These are phyloP conservation scores for Collichthys lucidus DNA, from an alignment of 2,113 vertebrate species.

Conservation along the genomic window DNA sequence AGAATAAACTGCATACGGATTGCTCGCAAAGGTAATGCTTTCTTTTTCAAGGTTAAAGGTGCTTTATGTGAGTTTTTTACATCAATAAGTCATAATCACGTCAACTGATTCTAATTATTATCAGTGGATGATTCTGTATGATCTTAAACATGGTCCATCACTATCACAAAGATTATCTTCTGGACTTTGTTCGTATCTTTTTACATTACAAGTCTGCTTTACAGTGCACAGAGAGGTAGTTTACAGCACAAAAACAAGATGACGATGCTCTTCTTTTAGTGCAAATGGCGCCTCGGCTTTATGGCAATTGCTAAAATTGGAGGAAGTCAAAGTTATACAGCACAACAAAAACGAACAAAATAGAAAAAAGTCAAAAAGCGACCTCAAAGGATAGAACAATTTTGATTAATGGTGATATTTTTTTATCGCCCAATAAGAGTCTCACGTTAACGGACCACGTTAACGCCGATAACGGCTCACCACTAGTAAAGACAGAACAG, in stretches of 20 bases:
- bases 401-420: no score
- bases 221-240: background rate
- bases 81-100: background rate
- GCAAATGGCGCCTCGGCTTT: background rate
- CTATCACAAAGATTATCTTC: background rate
- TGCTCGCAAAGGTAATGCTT: slow-evolving; percentile 92
- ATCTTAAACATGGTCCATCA: background rate
- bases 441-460: no score
- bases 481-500: no score
- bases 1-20: slow-evolving; percentile 94
- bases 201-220: background rate
- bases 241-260: slow-evolving; percentile 4
- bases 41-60: slow-evolving; percentile 6
- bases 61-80: background rate
- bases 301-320: background rate
- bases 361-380: no score
- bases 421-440: no score
- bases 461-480: no score
- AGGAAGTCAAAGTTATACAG: background rate
- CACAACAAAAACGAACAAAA: no score
- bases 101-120: background rate
- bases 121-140: background rate
- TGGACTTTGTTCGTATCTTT: background rate
- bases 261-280: background rate
- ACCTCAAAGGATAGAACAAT: no score